Base-by-base conservation (phyloP, 2,113 vertebrate genomes). In the Rynchops niger region DNA sequence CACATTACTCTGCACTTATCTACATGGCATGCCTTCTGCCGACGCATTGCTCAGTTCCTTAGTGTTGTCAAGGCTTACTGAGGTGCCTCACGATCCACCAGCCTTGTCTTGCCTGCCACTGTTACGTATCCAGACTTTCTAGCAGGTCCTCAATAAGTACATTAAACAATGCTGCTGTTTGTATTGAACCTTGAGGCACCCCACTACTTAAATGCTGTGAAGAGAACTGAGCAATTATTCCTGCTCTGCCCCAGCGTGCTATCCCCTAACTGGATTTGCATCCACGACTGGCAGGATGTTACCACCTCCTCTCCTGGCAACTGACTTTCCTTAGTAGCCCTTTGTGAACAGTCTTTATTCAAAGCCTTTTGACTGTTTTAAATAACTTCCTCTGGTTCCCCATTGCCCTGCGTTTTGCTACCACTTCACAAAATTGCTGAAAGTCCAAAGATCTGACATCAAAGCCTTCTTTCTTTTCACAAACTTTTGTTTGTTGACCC, bases 241-340 rank as follows among this genome's bases (percentile, higher is more conserved):
- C 85, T 95, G 30, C 66, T 90, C 82, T 47, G 56, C 71, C 40
- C 20, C 30, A 32, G 14, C 3, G 0, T 79, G 88, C 77, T 45
- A 67, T 82, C 93, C 91, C 71, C 76, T 92, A 96, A 97, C 73
- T 88, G 83, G 92, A 97, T 97, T 97, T 97, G 96, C 94, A 94
- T 92, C 88, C 90, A 45, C 36, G 34, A 88, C 56, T 91, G 93
- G 92, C 93, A 96, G 63, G 63, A 49, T 93, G 87, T 93, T 96
- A 90, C 86, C 85, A 91, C 79, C 85, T 95, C 82, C 84, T 65
- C 29, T 91, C 86, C 58, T 95, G 79, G 55, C 73, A 95, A 85
- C 81, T 93, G 93, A 47, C 69, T 94, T 96, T 95, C 79, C 80
- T 86, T 94, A 93, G 76, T 36, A 94, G 88, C 66, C 59, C 92